Evolutionary conservation across 2,888 invertebrate genomes (phyloP).

Genomic region (Brachypterus glaber): DNA sequence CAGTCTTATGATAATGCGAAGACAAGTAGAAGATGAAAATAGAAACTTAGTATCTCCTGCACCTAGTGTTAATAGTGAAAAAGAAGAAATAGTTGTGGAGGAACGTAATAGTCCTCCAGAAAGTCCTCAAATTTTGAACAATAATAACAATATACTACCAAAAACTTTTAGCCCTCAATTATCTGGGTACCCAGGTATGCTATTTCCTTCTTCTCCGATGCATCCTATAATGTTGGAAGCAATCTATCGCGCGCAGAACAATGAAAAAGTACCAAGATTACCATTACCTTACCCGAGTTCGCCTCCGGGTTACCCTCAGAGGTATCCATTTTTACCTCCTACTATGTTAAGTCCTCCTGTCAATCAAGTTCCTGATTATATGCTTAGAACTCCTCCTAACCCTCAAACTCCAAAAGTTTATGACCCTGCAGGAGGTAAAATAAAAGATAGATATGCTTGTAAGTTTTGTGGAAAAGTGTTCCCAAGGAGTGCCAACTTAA

Average conservation of each 20-base stretch:
- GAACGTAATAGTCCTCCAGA: slow-evolving; percentile 30
- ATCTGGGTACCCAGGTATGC: slow-evolving; percentile 40
- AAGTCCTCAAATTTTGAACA: neutral
- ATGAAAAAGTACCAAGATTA: slow-evolving; percentile 49
- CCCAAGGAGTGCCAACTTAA: slow-evolving; percentile 93
- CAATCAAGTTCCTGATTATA: slow-evolving; percentile 50
- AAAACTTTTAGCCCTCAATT: slow-evolving; percentile 36
- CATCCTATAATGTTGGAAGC: slow-evolving; percentile 65
- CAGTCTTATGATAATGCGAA: slow-evolving; percentile 39
- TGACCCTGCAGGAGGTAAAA: slow-evolving; percentile 50
- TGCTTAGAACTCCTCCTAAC: slow-evolving; percentile 38
- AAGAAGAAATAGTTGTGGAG: slow-evolving; percentile 33
- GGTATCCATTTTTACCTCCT: slow-evolving; percentile 42
- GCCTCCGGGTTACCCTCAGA: slow-evolving; percentile 38
- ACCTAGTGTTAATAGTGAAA: slow-evolving; percentile 37
- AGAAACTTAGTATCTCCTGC: slow-evolving; percentile 67
- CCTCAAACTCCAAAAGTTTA: slow-evolving; percentile 35
- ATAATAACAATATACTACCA: slow-evolving; percentile 25
- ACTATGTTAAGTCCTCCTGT: slow-evolving; percentile 40
- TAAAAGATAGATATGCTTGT: slow-evolving; percentile 89
- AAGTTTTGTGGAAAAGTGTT: slow-evolving; percentile 97
- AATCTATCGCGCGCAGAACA: slow-evolving; percentile 51
- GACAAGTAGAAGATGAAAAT: slow-evolving; percentile 71
- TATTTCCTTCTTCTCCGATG: slow-evolving; percentile 52
- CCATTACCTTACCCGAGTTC: slow-evolving; percentile 51